phyloP scores from a whole-genome alignment of 2,888 invertebrate genomes.

The Meiosimyza platycephala region DNA sequence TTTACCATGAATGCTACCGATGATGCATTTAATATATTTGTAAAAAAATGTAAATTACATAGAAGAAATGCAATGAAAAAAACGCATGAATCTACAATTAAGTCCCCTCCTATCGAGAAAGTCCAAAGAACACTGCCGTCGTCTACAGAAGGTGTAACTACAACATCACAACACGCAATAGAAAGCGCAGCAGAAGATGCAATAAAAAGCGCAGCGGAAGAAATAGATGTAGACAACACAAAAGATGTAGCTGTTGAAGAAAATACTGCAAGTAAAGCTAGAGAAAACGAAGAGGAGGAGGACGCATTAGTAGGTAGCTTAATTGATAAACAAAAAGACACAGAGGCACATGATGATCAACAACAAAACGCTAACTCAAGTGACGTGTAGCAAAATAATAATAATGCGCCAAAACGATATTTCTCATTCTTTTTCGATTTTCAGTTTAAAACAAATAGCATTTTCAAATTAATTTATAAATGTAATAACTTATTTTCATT shows the following conservation, averaged over 20 bases:
- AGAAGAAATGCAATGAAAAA: slow-evolving; percentile 33
- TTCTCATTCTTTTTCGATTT: no score
- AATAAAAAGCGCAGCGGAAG: neutral
- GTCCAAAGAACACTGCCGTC: neutral
- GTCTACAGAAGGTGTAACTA: neutral
- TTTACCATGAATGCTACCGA: slow-evolving; percentile 46
- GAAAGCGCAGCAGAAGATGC: slow-evolving; percentile 16
- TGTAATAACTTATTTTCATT: no score
- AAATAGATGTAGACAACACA: neutral
- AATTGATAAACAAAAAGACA: slow-evolving; percentile 25
- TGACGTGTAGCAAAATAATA: slow-evolving; percentile 40
- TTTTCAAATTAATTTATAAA: no score
- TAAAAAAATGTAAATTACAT: slow-evolving; percentile 56
- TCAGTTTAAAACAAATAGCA: no score
- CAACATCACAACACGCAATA: neutral
- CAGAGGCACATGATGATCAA: neutral
- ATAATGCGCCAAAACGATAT: neutral
- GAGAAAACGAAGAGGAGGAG: neutral
- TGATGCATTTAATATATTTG: slow-evolving; percentile 52
- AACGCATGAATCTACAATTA: no score
- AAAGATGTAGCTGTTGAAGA: neutral
- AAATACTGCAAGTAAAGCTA: slow-evolving; percentile 4
- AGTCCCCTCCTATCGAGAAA: no score
- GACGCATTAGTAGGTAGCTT: slow-evolving; percentile 3
- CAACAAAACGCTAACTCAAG: slow-evolving; percentile 33